phyloP scores from a whole-genome alignment of 35 echinoderm and acorn worm species.

The Ptychodera flava region DNA sequence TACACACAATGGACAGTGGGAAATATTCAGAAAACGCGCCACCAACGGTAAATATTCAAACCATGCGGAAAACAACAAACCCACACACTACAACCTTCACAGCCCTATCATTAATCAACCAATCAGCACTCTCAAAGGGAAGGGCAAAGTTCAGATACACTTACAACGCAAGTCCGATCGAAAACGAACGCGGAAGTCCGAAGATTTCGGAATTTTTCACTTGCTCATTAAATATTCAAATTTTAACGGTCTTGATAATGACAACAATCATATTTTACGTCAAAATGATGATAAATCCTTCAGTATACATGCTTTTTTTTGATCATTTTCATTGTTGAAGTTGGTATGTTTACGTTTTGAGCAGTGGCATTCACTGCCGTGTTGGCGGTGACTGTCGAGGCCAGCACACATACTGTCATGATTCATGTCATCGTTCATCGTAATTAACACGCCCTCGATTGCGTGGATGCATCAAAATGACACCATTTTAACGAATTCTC shows the following conservation, averaged over 20 bases:
- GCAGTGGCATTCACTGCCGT: neutral
- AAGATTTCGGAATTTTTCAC: no score
- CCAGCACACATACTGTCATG: neutral
- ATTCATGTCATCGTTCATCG: neutral
- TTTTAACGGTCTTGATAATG: neutral
- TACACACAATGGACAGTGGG: neutral
- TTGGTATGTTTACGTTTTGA: neutral
- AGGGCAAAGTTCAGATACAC: neutral
- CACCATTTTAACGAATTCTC: neutral
- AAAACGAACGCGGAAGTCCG: neutral
- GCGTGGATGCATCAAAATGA: neutral
- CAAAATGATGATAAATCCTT: neutral
- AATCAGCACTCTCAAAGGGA: neutral
- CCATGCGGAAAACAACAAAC: neutral
- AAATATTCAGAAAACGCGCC: neutral
- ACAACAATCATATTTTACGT: neutral
- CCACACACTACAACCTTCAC: neutral
- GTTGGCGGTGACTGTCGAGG: neutral
- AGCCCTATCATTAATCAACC: neutral
- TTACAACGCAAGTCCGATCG: neutral
- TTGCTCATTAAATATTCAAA: conserved; percentile 2
- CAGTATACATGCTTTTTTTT: neutral
- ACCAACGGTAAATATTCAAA: neutral
- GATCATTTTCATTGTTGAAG: neutral
- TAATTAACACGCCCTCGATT: neutral